phyloP scores from a whole-genome alignment of 1,140 invertebrate genomes.

The Atta colombica region DNA sequence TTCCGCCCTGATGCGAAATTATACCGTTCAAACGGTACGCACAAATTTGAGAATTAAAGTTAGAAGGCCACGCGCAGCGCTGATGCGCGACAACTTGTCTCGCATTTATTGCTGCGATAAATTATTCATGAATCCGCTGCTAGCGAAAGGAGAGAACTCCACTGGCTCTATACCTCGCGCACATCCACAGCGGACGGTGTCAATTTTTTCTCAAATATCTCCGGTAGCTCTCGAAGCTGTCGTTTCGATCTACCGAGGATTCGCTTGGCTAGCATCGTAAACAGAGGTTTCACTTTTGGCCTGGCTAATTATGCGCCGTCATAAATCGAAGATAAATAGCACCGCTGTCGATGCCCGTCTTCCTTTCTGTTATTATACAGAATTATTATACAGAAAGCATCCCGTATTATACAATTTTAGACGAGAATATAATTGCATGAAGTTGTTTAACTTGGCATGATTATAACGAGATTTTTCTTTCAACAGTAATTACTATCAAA shows the following conservation, averaged over 20 bases:
- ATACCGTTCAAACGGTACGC: conserved; percentile 45
- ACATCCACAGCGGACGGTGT: conserved; percentile 39
- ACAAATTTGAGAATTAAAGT: conserved; percentile 55
- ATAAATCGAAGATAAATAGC: conserved; percentile 74
- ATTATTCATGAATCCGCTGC: conserved; percentile 57
- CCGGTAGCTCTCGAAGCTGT: conserved; percentile 50
- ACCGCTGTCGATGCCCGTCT: conserved; percentile 5
- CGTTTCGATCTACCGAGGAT: conserved; percentile 46
- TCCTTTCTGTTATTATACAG: neutral
- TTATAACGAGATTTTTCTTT: neutral
- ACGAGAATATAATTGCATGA: neutral
- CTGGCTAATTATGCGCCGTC: conserved; percentile 74
- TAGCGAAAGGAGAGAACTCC: conserved; percentile 25
- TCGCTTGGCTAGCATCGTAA: conserved; percentile 34
- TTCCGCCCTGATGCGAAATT: conserved; percentile 53
- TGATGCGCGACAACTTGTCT: conserved; percentile 55
- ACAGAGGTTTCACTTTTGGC: conserved; percentile 64
- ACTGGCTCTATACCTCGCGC: neutral
- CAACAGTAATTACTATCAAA: neutral
- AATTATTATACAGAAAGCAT: neutral
- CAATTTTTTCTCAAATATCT: conserved; percentile 58
- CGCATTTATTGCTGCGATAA: conserved; percentile 50
- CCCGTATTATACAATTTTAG: neutral
- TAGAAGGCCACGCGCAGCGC: conserved; percentile 21
- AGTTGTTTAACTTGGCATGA: neutral